Evolutionary conservation across 2,888 invertebrate genomes (phyloP).

Genomic region (Philhelius pedissequus): DNA sequence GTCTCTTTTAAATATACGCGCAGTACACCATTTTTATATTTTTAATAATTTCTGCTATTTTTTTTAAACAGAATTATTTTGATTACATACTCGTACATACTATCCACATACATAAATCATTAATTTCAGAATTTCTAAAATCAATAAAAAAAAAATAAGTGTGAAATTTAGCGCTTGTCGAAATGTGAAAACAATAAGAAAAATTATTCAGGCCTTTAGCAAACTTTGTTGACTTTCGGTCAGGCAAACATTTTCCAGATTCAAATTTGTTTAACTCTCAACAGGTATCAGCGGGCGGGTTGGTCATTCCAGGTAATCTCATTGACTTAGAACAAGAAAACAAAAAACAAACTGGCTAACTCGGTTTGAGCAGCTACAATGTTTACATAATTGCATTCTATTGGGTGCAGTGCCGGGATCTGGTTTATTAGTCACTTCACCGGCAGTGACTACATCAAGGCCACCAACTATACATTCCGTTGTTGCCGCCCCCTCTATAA

Average conservation of each 20-base stretch:
- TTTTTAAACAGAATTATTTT: background rate
- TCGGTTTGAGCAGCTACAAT: background rate
- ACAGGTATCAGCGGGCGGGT: background rate
- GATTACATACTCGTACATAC: too few relatives aligned
- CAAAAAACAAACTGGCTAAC: background rate
- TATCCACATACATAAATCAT: background rate
- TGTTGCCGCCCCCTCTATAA: background rate
- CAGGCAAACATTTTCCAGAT: background rate
- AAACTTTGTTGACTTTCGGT: slow-evolving; percentile 2
- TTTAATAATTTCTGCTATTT: background rate
- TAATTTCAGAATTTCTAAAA: background rate
- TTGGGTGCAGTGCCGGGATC: slow-evolving; percentile 56
- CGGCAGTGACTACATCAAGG: slow-evolving; percentile 54
- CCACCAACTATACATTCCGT: slow-evolving; percentile 13
- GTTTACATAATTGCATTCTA: slow-evolving; percentile 49
- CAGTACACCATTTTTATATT: background rate
- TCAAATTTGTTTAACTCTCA: slow-evolving; percentile 6
- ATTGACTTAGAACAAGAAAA: background rate
- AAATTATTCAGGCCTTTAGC: background rate
- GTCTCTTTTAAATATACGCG: too few relatives aligned
- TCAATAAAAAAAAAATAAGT: background rate
- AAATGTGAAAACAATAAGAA: background rate
- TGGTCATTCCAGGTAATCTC: background rate
- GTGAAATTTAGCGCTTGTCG: background rate
- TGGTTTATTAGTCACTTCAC: slow-evolving; percentile 49